Evolutionary conservation across 2,113 vertebrate genomes (phyloP), one percentile per base, ranked within the genome.

Genomic region (Periophthalmodon schlosseri): DNA sequence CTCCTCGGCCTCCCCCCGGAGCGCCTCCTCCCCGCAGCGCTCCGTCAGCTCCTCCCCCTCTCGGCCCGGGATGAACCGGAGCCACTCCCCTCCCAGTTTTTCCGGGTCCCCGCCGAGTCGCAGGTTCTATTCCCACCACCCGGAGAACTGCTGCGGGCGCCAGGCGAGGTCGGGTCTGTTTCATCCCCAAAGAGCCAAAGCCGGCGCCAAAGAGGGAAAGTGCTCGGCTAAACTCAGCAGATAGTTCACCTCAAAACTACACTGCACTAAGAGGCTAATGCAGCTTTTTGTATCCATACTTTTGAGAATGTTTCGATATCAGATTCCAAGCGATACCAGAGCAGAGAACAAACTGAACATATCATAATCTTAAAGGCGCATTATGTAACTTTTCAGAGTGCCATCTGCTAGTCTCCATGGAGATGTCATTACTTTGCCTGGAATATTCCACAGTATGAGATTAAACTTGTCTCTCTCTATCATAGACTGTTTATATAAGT

Each of bases 21-120:
- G 97, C 89, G 95, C 95, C 79, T 93, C 91, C 54, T 98, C 97
- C 68, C 93, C 96, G 89, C 97, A 97, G 88, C 96, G 96, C 89
- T 97, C 98, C 2, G 93, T 96, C 90, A 98, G 96, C 91, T 98
- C 98, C 84, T 98, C 97, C 67, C 95, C 97, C 0, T 98, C 98
- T 21, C 93, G 96, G 88, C 93, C 95, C 72, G 97, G 65, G 89
- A 89, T 96, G 72, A 96, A 95, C 74, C 95, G 97, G 76, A 98
- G 96, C 94, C 96, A 94, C 91, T 99, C 97, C 1, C 97, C 98
- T 20, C 97, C 97, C 64, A 99, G 96, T 90, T 96, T 95, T 83
- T 99, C 98, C 6, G 96, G 96, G 76, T 98, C 98, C 1, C 97
- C 98, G 0, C 97, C 97, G 21, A 94, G 93, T 36, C 96, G 96